A percentile compares a stretch with the other conserved stretches of the same genome.
Evolutionary conservation across 2,888 invertebrate genomes (phyloP).

Genomic region (Microplitis deprimator): DNA sequence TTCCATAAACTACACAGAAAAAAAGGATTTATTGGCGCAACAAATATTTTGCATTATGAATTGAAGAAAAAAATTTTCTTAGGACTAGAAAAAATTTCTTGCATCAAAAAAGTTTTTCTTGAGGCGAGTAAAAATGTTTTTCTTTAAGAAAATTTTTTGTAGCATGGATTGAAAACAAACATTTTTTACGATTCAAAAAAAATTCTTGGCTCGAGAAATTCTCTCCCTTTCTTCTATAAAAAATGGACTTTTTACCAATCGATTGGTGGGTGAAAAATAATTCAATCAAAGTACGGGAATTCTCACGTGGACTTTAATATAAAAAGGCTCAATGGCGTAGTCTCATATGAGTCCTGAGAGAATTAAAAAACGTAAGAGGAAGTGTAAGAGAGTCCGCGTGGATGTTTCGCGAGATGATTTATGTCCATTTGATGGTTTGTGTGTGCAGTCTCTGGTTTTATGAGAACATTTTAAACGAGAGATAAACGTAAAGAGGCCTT

Average conservation of each 20-base stretch:
- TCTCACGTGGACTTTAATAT: background rate
- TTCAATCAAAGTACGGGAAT: background rate
- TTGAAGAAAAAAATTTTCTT: too few relatives aligned
- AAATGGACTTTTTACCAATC: background rate
- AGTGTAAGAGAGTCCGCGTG: conserved; percentile 51
- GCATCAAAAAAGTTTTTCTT: too few relatives aligned
- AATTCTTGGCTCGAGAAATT: too few relatives aligned
- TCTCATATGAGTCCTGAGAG: conserved; percentile 19
- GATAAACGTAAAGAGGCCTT: conserved; percentile 72
- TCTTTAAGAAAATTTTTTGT: too few relatives aligned
- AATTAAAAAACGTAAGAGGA: conserved; percentile 22
- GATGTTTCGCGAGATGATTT: conserved; percentile 68
- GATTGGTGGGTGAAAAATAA: background rate
- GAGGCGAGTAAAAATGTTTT: too few relatives aligned
- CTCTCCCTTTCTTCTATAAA: too few relatives aligned
- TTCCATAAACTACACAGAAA: too few relatives aligned
- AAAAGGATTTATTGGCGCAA: too few relatives aligned
- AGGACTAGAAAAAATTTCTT: too few relatives aligned
- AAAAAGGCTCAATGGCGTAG: background rate
- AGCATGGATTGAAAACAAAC: too few relatives aligned
- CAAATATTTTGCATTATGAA: too few relatives aligned
- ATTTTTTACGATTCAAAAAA: too few relatives aligned
- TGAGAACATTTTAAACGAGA: conserved; percentile 71
- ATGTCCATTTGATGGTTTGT: conserved; percentile 69
- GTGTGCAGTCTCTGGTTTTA: conserved; percentile 68